Percentiles rank a stretch among this genome's conserved stretches.
Conservation (phyloP, 2,113 vertebrate genomes). For the Amblyornis subalaris region DNA sequence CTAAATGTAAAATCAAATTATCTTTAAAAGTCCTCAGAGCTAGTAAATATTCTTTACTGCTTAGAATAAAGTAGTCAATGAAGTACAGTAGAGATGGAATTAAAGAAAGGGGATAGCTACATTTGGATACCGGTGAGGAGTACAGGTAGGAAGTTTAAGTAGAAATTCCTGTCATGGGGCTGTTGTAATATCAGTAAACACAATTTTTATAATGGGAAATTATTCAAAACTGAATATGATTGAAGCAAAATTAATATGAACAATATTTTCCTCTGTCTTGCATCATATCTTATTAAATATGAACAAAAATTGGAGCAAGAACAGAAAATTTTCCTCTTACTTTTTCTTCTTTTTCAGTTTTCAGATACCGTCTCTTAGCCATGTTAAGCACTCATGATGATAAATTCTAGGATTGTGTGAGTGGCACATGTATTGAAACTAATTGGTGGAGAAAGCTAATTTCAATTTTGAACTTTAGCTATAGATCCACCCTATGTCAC, state of each 20-base stretch:
- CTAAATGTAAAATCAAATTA: neutral
- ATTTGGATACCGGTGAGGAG: neutral
- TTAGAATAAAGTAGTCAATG: neutral
- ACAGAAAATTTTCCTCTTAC: neutral
- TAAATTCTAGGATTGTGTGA: neutral
- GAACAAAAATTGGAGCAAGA: neutral
- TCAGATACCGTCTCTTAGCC: neutral
- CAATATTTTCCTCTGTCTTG: neutral
- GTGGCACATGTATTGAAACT: neutral
- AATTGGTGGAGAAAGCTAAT: neutral
- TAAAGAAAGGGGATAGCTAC: neutral
- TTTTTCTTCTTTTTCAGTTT: neutral
- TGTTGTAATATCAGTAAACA: neutral
- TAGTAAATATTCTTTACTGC: neutral
- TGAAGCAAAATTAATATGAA: neutral
- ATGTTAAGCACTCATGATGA: neutral
- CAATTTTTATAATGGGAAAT: neutral
- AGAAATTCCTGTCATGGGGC: neutral
- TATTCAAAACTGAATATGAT: neutral
- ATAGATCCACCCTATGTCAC: neutral
- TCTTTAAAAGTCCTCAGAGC: neutral
- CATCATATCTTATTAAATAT: neutral
- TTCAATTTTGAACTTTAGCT: neutral
- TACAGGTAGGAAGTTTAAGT: neutral
- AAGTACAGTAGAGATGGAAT: neutral